Base-by-base conservation (phyloP, 2,113 vertebrate genomes). In the Odocoileus hemionus region DNA sequence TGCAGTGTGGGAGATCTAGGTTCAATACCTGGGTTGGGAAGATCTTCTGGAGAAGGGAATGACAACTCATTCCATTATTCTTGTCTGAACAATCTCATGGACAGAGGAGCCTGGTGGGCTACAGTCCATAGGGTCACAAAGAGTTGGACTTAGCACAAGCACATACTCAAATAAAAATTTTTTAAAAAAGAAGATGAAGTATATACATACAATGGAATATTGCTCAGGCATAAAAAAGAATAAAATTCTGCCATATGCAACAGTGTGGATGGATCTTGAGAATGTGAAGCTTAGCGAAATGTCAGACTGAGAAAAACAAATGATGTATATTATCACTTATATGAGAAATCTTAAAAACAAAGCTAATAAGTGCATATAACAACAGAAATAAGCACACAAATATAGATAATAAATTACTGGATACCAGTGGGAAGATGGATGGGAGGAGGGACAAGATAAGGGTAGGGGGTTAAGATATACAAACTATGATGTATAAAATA, bases 231-330 rank as follows among this genome's bases (percentile, higher is more conserved):
- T 45, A 45, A 28, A 28, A 76, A 45, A 78, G 7, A 28, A 78
- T 45, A 45, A 78, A 78, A 28, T 26, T 45, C 39, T 78, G 13
- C 39, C 74, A 78, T 78, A 15, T 45, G 2, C 43, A 45, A 28
- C 6, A 45, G 14, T 45, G 12, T 78, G 43, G 25, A 28, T 45
- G 74, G 43, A 78, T 45, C 25, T 78, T 45, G 3, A 45, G 39
- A 28, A 8, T 16, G 25, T 28, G 3, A 2, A 45, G 39, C 7
- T 78, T 15, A 78, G 39, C 0, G 1, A 78, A 78, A 26, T 45
- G 13, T 28, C 39, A 78, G 25, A 28, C 25, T 70, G n/a, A 39
- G n/a, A 78, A 78, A 43, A 25, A 78, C 12, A 78, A 78, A 78
- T 26, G 67, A 39, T 45, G 3, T 78, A 43, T 78, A 45, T 78